These are phyloP conservation scores for Baronia brevicornis DNA, from an alignment of 2,888 invertebrate genomes.

Conservation along the genomic window DNA sequence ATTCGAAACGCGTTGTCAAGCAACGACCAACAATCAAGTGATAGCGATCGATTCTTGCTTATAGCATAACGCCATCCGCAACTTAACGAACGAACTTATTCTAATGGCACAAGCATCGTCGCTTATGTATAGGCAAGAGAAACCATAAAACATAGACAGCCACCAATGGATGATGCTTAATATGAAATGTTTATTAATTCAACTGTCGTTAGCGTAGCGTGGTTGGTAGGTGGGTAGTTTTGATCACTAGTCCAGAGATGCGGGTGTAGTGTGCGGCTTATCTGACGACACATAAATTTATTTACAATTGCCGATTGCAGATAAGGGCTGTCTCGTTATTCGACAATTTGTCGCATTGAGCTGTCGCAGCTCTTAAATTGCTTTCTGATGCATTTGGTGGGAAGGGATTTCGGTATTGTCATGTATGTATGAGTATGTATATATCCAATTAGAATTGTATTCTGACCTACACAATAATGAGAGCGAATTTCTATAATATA, in stretches of 20 bases:
- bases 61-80: slow-evolving; percentile 15
- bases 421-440: slow-evolving; percentile 1
- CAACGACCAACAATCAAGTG: slow-evolving; percentile 30
- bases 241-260: slow-evolving; percentile 21
- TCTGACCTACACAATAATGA: too few relatives aligned
- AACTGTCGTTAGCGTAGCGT: not conserved
- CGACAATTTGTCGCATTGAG: slow-evolving; percentile 28
- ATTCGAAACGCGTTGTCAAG: slow-evolving; percentile 28
- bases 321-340: slow-evolving; percentile 28
- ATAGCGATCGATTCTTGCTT: slow-evolving; percentile 25
- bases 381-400: slow-evolving; percentile 19
- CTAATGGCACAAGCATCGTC: too few relatives aligned
- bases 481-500: too few relatives aligned
- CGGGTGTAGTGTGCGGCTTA: slow-evolving; percentile 25
- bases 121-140: too few relatives aligned
- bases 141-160: not conserved
- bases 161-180: slow-evolving; percentile 1
- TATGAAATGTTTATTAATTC: not conserved
- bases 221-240: slow-evolving; percentile 3
- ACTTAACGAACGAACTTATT: too few relatives aligned
- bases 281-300: slow-evolving; percentile 29
- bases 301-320: slow-evolving; percentile 29
- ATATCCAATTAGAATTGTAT: too few relatives aligned
- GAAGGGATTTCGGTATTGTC: not conserved
- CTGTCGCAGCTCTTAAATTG: slow-evolving; percentile 25